phyloP scores from a whole-genome alignment of 2,797 vertebrate species.

The Rachycentron canadum region DNA sequence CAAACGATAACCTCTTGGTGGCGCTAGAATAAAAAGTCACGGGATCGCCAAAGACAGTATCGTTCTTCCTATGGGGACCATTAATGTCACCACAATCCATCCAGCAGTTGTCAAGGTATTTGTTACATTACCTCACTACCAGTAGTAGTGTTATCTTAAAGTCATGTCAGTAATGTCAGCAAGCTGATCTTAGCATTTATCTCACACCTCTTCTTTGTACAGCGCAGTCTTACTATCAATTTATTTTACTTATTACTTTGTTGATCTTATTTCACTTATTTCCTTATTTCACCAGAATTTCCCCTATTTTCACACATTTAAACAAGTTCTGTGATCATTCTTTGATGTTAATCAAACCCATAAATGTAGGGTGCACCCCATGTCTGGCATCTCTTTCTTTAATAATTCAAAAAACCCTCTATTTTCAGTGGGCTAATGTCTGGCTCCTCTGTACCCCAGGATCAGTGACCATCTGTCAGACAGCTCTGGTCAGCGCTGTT shows the following conservation, averaged over 20 bases:
- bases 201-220: fast-evolving
- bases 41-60: not conserved
- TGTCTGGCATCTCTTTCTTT: conserved; percentile 34
- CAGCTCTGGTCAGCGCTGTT: conserved; percentile 33
- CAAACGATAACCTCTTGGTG: not conserved
- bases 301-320: not conserved
- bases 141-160: not conserved
- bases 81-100: not conserved
- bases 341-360: not conserved
- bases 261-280: too few species aligned
- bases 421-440: conserved; percentile 28
- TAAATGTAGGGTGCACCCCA: conserved; percentile 6
- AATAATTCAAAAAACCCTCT: conserved; percentile 62
- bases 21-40: not conserved
- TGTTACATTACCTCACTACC: not conserved
- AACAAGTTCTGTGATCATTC: not conserved
- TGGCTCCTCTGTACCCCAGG: conserved; percentile 59
- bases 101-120: not conserved
- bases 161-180: too few species aligned
- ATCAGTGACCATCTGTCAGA: conserved; percentile 82
- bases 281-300: not conserved
- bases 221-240: not conserved
- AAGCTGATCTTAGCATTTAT: too few species aligned
- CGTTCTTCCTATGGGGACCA: not conserved
- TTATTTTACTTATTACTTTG: not conserved